Evolutionary conservation across 1,140 invertebrate species (phyloP), one percentile per base, ranked within the genome.

Genomic region (Heliconius hermathena): DNA sequence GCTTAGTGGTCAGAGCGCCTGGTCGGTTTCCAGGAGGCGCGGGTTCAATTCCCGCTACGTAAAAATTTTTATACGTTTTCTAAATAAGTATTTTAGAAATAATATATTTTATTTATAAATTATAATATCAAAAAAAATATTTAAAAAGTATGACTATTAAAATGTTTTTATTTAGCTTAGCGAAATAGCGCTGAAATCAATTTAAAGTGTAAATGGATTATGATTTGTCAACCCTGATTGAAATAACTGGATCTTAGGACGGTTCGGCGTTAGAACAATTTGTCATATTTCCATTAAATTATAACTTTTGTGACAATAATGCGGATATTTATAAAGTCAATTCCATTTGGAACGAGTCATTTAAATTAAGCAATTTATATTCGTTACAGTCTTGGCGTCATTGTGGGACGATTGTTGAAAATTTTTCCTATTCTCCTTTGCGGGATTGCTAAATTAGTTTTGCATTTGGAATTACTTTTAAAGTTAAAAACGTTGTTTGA

Each of bases 361-460:
- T 78, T 78, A 81, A 81, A 77, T 80, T 80, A 81, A 81, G 71
- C 72, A 81, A 81, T 81, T 81, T 81, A 74, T 73, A 81, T 81
- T 81, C 76, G 76, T 81, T 78, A 74, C 72, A 73, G 74, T 80
- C 57, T 75, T 29, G 73, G 60, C 60, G 60, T 72, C 66, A 75
- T 76, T 54, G 76, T 73, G 76, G 76, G 80, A 38, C 76, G 38
- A 18, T 49, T 60, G 74, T 76, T 54, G 74, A 71, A 76, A 66
- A 72, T 78, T 74, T 79, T 81, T 74, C 71, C 77, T 75, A 78
- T 78, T 81, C 75, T 81, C 60, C 76, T 77, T 76, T 70, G 41
- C 57, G 29, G 49, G 54, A 77, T 77, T 81, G 33, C 66, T 33
- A 75, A 78, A 77, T 78, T n/a, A 81, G 73, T 71, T 81, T 77